Evolutionary conservation across 2,888 invertebrate species (phyloP).

Genomic region (Cheilosia pagana): DNA sequence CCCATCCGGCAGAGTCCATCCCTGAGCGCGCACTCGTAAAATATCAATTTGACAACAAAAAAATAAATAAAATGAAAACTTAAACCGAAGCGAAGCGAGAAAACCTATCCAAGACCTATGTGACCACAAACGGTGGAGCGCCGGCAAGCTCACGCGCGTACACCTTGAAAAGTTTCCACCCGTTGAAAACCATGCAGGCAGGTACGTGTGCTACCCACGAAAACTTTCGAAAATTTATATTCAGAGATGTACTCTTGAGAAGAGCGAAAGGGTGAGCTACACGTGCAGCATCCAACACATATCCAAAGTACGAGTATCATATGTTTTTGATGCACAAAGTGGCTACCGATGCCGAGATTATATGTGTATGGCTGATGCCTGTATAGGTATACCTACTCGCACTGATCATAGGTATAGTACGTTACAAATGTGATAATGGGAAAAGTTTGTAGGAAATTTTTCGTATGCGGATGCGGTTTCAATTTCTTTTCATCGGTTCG

Average conservation of each 20-base stretch:
- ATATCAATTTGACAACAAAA: conserved; percentile 21
- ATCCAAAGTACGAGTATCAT: conserved; percentile 3
- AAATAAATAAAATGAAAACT: background rate
- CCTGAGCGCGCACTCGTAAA: conserved; percentile 2
- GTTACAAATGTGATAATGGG: conserved; percentile 72
- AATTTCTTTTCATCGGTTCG: conserved; percentile 41
- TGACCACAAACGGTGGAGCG: conserved; percentile 48
- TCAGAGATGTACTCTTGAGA: conserved; percentile 47
- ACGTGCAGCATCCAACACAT: background rate
- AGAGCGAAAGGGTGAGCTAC: background rate
- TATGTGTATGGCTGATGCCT: conserved; percentile 2
- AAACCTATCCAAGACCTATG: conserved; percentile 44
- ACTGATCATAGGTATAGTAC: conserved; percentile 65
- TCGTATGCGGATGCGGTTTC: conserved; percentile 56
- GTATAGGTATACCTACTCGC: background rate
- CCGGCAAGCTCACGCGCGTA: conserved; percentile 33
- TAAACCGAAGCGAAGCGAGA: conserved; percentile 24
- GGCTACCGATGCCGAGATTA: conserved; percentile 34
- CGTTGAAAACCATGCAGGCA: background rate
- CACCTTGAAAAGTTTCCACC: conserved; percentile 25
- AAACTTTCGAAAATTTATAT: conserved; percentile 63
- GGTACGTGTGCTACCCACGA: conserved; percentile 14
- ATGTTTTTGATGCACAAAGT: conserved; percentile 57
- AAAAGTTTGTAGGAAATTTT: conserved; percentile 68
- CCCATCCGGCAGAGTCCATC: background rate